Evolutionary conservation across 2,888 invertebrate genomes (phyloP).

Genomic region (Neria commutata): DNA sequence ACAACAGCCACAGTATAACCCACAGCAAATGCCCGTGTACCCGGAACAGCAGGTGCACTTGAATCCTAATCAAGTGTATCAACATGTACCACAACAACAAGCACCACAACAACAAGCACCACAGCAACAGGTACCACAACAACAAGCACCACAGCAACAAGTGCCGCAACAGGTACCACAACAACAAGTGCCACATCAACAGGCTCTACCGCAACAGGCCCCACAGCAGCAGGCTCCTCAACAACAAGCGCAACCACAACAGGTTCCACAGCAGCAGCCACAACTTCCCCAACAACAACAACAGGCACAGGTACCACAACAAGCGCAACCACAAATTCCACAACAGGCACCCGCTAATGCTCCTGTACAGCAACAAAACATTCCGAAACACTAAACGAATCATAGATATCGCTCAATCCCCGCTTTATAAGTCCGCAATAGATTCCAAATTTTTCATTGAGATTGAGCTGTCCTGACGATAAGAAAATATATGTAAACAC

Average conservation of each 20-base stretch:
- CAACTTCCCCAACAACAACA: conserved; percentile 31
- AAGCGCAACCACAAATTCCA: conserved; percentile 26
- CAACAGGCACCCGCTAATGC: too few relatives aligned
- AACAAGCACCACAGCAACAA: conserved; percentile 35
- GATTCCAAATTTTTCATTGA: not conserved
- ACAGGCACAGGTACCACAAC: conserved; percentile 24
- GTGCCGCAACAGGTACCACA: conserved; percentile 41
- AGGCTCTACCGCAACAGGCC: conserved; percentile 41
- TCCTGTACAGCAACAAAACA: conserved; percentile 29
- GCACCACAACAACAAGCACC: conserved; percentile 25
- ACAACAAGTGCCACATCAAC: conserved; percentile 34
- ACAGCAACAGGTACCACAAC: conserved; percentile 33
- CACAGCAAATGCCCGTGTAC: conserved; percentile 27
- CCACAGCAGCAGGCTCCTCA: conserved; percentile 38
- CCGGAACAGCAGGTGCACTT: conserved; percentile 45
- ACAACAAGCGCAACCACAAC: conserved; percentile 39
- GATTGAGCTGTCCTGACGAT: not conserved
- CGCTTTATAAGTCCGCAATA: not conserved
- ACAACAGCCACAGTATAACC: conserved; percentile 35
- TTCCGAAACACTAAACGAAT: conserved; percentile 29
- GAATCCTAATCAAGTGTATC: conserved; percentile 50
- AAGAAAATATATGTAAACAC: not conserved
- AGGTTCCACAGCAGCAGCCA: conserved; percentile 39
- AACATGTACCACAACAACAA: conserved; percentile 34
- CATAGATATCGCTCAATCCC: conserved; percentile 7